phyloP scores from a whole-genome alignment of 2,113 vertebrate species.

The Dasyprocta punctata region DNA sequence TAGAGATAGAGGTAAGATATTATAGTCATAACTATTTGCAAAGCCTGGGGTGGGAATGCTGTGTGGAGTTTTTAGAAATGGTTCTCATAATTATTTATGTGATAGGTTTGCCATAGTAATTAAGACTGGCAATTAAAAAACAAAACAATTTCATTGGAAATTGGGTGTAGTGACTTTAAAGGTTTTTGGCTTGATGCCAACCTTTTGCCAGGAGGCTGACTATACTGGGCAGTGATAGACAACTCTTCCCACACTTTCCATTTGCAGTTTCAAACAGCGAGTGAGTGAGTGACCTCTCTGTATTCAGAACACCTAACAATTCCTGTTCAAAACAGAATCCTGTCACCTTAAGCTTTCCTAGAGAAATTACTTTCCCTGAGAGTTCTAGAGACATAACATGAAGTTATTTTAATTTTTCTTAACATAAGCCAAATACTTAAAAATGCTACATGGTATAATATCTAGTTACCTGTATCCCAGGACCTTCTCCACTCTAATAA shows the following conservation, averaged over 20 bases:
- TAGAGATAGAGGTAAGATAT: neutral
- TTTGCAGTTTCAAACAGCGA: constrained; percentile 56
- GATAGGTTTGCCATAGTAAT: neutral
- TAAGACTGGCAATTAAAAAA: neutral
- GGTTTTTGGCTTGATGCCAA: constrained; percentile 15
- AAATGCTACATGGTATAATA: neutral
- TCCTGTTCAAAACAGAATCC: constrained; percentile 31
- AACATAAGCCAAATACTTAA: constrained; percentile 54
- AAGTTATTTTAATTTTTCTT: constrained; percentile 33
- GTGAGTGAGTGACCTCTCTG: neutral
- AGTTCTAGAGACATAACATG: neutral
- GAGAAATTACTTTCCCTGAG: constrained; percentile 45
- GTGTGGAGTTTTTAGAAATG: neutral
- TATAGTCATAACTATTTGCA: neutral
- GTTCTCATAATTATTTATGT: neutral
- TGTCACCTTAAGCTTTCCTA: constrained; percentile 2
- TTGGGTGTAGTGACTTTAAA: constrained; percentile 33
- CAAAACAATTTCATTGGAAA: constrained; percentile 50
- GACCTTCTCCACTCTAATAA: neutral
- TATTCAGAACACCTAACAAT: constrained; percentile 53
- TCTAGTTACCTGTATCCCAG: neutral
- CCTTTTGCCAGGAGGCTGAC: constrained; percentile 6
- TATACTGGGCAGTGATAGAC: constrained; percentile 20
- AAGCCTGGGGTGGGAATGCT: neutral
- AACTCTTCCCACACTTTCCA: constrained; percentile 61